Conservation (phyloP, 35 echinoderm and acorn worm species). For the Heliocidaris tuberculata region DNA sequence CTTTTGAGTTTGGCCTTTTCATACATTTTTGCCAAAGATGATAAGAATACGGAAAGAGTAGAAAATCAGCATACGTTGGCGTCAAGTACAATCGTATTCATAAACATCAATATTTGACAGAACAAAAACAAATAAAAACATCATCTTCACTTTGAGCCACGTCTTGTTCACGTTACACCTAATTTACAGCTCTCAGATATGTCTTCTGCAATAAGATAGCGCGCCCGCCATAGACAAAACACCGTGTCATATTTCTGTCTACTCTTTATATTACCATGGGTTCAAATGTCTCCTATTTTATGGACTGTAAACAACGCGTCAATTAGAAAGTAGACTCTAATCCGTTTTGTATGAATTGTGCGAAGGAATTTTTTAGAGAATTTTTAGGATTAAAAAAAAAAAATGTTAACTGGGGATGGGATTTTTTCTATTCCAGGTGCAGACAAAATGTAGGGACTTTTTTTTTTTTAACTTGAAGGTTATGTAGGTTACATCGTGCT, state of each 20-base stretch:
- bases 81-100: neutral
- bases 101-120: slow-evolving; percentile 31
- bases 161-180: slow-evolving; percentile 21
- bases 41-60: too few species aligned
- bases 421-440: too few species aligned
- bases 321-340: slow-evolving; percentile 38
- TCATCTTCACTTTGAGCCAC: neutral
- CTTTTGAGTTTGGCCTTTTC: too few species aligned
- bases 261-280: neutral
- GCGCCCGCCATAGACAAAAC: slow-evolving; percentile 44
- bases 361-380: neutral
- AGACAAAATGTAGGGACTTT: too few species aligned
- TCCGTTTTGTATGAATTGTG: neutral
- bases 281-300: slow-evolving; percentile 26
- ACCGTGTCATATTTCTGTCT: slow-evolving; percentile 35
- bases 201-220: slow-evolving; percentile 19
- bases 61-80: neutral
- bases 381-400: neutral
- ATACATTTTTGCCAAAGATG: too few species aligned
- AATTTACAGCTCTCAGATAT: slow-evolving; percentile 3
- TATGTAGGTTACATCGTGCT: too few species aligned
- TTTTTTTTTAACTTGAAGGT: too few species aligned
- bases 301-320: slow-evolving; percentile 38
- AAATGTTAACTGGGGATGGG: too few species aligned
- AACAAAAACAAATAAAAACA: slow-evolving; percentile 30